Conservation (phyloP, 30 jellyfish, hydroid and myxozoan genomes). For the Morbakka virulenta region DNA sequence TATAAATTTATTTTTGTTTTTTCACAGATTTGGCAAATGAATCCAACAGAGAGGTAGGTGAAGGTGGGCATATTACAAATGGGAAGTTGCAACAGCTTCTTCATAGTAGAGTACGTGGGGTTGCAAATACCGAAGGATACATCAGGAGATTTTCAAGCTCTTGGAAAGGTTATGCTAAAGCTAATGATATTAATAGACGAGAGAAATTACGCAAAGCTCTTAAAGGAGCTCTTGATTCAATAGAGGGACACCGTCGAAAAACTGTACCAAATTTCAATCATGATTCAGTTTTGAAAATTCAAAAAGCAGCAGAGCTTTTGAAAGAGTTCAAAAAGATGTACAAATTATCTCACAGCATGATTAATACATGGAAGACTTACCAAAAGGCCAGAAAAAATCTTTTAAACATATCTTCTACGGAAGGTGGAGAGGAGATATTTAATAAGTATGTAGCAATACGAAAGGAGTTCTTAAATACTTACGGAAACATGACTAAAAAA, state of each 20-base stretch:
- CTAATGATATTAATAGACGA: slow-evolving; percentile 90
- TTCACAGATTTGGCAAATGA: too few relatives aligned
- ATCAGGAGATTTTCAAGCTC: slow-evolving; percentile 74
- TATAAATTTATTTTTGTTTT: too few relatives aligned
- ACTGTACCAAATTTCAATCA: slow-evolving; percentile 49
- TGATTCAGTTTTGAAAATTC: slow-evolving; percentile 59
- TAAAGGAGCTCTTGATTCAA: slow-evolving; percentile 84
- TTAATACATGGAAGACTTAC: slow-evolving; percentile 69
- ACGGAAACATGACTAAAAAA: too few relatives aligned
- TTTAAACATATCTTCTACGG: slow-evolving; percentile 33
- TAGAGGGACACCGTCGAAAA: slow-evolving; percentile 54
- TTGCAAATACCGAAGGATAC: slow-evolving; percentile 38
- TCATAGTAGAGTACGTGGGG: background rate
- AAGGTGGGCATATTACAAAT: too few relatives aligned
- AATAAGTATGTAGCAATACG: slow-evolving; percentile 67
- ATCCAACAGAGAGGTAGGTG: too few relatives aligned
- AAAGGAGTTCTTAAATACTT: slow-evolving; percentile 9
- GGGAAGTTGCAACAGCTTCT: too few relatives aligned
- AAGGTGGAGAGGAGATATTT: slow-evolving; percentile 45
- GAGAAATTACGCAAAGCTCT: slow-evolving; percentile 88
- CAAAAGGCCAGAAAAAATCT: slow-evolving; percentile 56
- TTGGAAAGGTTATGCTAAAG: slow-evolving; percentile 88
- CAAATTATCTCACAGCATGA: slow-evolving; percentile 69
- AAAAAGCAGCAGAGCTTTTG: slow-evolving; percentile 84
- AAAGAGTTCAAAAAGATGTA: slow-evolving; percentile 85